These are phyloP conservation scores for Holacanthella duospinosa DNA, from an alignment of 2,888 invertebrate genomes.

Conservation along the genomic window DNA sequence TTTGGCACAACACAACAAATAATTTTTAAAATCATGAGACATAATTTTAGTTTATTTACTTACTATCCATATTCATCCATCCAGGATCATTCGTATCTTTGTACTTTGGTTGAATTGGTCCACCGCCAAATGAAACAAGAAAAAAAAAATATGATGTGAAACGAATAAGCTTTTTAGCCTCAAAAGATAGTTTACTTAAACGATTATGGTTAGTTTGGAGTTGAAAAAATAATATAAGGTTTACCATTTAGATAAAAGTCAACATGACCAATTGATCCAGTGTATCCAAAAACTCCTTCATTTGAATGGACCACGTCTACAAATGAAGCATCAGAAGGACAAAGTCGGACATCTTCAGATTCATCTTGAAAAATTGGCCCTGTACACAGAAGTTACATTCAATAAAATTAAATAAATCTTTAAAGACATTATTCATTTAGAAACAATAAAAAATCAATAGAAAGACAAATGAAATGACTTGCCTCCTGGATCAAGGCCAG, in stretches of 20 bases:
- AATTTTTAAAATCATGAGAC: no score
- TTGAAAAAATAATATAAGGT: no score
- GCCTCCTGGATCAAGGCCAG: neutral
- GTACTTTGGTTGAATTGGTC: slow-evolving; percentile 1
- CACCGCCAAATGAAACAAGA: neutral
- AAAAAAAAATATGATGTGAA: neutral
- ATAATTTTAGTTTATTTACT: no score
- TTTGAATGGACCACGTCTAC: neutral
- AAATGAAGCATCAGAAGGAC: slow-evolving; percentile 3
- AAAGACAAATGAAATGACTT: neutral
- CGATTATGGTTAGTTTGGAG: no score
- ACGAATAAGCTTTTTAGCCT: neutral
- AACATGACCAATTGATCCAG: neutral
- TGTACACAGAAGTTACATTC: neutral
- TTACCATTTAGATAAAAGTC: slow-evolving; percentile 1
- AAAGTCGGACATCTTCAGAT: neutral
- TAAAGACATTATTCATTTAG: no score
- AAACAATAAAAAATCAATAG: neutral
- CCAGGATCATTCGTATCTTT: neutral
- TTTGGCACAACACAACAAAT: neutral
- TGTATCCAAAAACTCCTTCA: neutral
- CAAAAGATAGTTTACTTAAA: no score
- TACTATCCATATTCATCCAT: neutral
- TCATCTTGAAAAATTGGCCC: neutral
- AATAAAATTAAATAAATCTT: neutral